phyloP scores from a whole-genome alignment of 2,888 invertebrate species.

The Smittia aterrima region DNA sequence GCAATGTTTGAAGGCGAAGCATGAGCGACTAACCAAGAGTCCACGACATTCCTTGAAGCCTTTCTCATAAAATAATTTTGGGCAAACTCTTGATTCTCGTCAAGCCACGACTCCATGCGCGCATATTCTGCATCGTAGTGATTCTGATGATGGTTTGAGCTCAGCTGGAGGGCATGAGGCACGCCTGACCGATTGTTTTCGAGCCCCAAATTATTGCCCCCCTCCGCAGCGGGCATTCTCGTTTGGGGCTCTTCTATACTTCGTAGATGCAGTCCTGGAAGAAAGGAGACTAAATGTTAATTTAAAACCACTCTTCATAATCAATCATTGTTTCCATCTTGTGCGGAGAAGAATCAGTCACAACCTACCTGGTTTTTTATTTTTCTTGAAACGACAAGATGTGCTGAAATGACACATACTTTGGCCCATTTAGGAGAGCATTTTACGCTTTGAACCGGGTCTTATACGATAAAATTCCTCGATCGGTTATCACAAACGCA shows the following conservation, averaged over 20 bases:
- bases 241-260: conserved; percentile 77
- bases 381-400: conserved; percentile 73
- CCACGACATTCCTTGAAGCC: conserved; percentile 88
- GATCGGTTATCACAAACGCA: conserved; percentile 28
- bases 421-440: conserved; percentile 66
- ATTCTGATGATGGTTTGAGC: conserved; percentile 52
- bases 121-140: conserved; percentile 84
- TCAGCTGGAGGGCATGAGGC: conserved; percentile 52
- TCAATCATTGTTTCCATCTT: neutral
- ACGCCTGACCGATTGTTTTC: conserved; percentile 58
- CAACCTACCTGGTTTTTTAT: conserved; percentile 58
- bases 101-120: conserved; percentile 92
- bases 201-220: conserved; percentile 66
- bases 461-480: conserved; percentile 32
- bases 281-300: conserved; percentile 51
- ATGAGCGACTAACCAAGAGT: conserved; percentile 89
- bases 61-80: conserved; percentile 92
- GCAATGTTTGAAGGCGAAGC: conserved; percentile 66
- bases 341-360: neutral
- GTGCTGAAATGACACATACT: conserved; percentile 79
- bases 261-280: conserved; percentile 79
- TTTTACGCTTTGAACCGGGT: conserved; percentile 36
- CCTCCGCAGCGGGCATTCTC: conserved; percentile 62
- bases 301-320: neutral
- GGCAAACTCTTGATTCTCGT: conserved; percentile 94